Evolutionary conservation across 2,888 invertebrate genomes (phyloP).

Genomic region (Molanna angustata): DNA sequence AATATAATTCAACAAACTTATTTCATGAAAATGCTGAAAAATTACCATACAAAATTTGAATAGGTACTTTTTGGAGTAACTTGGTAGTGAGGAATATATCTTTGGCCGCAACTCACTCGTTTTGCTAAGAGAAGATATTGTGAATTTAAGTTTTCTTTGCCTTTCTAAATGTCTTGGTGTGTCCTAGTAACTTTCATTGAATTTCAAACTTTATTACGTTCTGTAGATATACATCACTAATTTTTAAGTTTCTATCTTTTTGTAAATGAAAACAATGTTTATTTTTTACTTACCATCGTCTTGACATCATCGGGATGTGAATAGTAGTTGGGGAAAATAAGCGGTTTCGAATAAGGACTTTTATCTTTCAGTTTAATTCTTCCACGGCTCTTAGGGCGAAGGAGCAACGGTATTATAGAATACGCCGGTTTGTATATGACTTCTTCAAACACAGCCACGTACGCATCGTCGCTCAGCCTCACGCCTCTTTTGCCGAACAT

Average conservation of each 20-base stretch:
- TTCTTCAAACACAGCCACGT: slow-evolving; percentile 67
- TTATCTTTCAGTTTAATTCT: slow-evolving; percentile 63
- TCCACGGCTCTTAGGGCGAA: slow-evolving; percentile 73
- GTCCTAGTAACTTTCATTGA: too few species aligned
- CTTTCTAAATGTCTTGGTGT: too few species aligned
- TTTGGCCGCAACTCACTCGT: too few species aligned
- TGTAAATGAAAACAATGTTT: neutral
- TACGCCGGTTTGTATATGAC: slow-evolving; percentile 67
- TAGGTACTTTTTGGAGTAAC: too few species aligned
- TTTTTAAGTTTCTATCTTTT: neutral
- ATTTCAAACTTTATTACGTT: neutral
- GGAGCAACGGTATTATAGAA: slow-evolving; percentile 64
- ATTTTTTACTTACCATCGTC: slow-evolving; percentile 58
- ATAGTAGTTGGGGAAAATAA: slow-evolving; percentile 88
- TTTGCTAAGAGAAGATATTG: too few species aligned
- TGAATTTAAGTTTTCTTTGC: too few species aligned
- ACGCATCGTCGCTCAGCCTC: slow-evolving; percentile 65
- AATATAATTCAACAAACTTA: too few species aligned
- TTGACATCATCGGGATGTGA: slow-evolving; percentile 68
- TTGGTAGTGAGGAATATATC: too few species aligned
- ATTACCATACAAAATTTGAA: too few species aligned
- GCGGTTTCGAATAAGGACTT: slow-evolving; percentile 70
- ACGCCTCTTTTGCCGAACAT: slow-evolving; percentile 67
- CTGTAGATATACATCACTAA: neutral
- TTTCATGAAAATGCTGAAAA: too few species aligned